phyloP scores from a whole-genome alignment of 2,888 invertebrate species.

The Drosophila sordidapex region DNA sequence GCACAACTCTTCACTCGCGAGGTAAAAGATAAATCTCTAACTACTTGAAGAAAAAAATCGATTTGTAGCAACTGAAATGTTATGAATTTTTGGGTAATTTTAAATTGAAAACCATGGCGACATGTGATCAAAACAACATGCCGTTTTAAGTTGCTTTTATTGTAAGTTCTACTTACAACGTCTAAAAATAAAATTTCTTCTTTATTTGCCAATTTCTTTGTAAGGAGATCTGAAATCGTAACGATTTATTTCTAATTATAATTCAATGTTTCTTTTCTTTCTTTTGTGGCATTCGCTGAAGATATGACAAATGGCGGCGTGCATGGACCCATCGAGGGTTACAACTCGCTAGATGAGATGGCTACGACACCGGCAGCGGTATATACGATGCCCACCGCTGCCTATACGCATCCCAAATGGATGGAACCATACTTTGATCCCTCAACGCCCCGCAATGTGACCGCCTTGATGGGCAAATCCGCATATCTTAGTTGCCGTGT shows the following conservation, averaged over 20 bases:
- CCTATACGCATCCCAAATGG: slow-evolving; percentile 84
- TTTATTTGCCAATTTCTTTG: neutral
- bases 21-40: slow-evolving; percentile 1
- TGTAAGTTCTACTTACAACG: neutral
- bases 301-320: slow-evolving; percentile 84
- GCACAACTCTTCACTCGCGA: neutral
- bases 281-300: slow-evolving; percentile 52
- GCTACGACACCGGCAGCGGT: slow-evolving; percentile 55
- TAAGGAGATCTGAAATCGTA: neutral
- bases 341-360: slow-evolving; percentile 82
- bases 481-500: slow-evolving; percentile 85
- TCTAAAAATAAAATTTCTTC: neutral
- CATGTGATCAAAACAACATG: neutral
- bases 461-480: slow-evolving; percentile 91
- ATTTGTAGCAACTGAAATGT: neutral
- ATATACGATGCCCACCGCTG: slow-evolving; percentile 77
- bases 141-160: neutral
- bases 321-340: slow-evolving; percentile 84
- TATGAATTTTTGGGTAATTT: neutral
- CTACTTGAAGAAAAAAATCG: neutral
- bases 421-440: slow-evolving; percentile 90
- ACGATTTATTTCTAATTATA: neutral
- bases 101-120: neutral
- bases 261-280: slow-evolving; percentile 9
- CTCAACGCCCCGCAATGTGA: slow-evolving; percentile 91